These are phyloP conservation scores for Adelphocoris suturalis DNA, from an alignment of 2,888 invertebrate species.

Conservation along the genomic window DNA sequence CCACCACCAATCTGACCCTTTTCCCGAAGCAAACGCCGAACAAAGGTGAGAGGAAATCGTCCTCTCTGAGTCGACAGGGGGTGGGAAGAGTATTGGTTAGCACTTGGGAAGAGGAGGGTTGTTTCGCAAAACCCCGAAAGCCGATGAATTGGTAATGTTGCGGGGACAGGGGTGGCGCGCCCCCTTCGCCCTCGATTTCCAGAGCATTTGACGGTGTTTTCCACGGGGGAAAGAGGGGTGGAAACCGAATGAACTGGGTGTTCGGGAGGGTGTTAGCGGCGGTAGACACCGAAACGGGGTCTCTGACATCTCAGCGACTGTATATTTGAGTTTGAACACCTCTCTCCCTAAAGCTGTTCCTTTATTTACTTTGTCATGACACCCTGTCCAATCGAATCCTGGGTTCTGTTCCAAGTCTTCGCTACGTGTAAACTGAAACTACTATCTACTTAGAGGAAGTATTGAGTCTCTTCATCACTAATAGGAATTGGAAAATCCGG, in stretches of 20 bases:
- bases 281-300: slow-evolving; percentile 42
- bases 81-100: neutral
- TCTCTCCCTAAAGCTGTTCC: slow-evolving; percentile 24
- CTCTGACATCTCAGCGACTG: slow-evolving; percentile 33
- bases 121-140: slow-evolving; percentile 31
- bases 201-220: slow-evolving; percentile 20
- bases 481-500: too few species aligned
- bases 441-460: too few species aligned
- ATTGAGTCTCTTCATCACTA: too few species aligned
- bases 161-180: neutral
- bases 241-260: slow-evolving; percentile 27
- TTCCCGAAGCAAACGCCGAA: neutral
- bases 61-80: neutral
- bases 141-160: slow-evolving; percentile 36
- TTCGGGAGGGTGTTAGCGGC: slow-evolving; percentile 23
- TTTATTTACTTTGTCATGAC: slow-evolving; percentile 36
- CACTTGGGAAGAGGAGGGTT: neutral
- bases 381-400: slow-evolving; percentile 6
- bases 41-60: slow-evolving; percentile 35
- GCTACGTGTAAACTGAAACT: neutral
- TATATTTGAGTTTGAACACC: slow-evolving; percentile 42
- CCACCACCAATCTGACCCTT: slow-evolving; percentile 8
- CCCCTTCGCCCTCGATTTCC: slow-evolving; percentile 11
- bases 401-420: neutral
- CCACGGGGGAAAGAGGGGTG: neutral